Evolutionary conservation across 2,797 vertebrate genomes (phyloP).

Genomic region (Parauchenoglanis punctatus): DNA sequence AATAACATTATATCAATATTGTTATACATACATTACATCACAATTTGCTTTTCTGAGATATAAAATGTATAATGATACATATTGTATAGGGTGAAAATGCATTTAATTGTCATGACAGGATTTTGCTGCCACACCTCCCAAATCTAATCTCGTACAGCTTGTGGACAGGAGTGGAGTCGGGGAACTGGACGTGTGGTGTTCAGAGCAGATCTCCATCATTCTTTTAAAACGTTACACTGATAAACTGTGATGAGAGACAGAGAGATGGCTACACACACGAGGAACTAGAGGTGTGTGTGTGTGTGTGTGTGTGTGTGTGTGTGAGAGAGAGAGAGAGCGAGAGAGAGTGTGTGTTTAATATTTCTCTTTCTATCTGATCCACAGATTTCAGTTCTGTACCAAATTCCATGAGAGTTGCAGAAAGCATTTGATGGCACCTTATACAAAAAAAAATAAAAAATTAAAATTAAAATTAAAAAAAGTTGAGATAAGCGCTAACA

Average conservation of each 20-base stretch:
- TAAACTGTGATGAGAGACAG: background rate
- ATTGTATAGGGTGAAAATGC: background rate
- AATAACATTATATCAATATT: background rate
- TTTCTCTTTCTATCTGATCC: background rate
- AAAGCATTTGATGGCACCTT: background rate
- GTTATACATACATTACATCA: background rate
- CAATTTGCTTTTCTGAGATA: background rate
- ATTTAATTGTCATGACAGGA: background rate
- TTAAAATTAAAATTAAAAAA: background rate
- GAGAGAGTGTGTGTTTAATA: background rate
- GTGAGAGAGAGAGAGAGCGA: no score
- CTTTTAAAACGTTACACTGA: background rate
- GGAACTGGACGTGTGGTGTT: background rate
- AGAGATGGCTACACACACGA: background rate
- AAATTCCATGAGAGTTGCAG: background rate
- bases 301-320: conserved; percentile 10
- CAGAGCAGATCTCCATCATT: background rate
- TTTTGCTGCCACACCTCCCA: background rate
- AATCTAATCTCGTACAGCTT: background rate
- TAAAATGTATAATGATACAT: background rate
- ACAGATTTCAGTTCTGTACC: background rate
- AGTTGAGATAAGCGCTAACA: background rate
- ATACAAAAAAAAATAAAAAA: background rate
- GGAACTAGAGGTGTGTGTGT: no score
- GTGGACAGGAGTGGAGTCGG: background rate